Percentiles rank a stretch among this genome's conserved stretches.
Evolutionary conservation across 2,888 invertebrate genomes (phyloP).

Genomic region (Troglohyphantes excavatus): DNA sequence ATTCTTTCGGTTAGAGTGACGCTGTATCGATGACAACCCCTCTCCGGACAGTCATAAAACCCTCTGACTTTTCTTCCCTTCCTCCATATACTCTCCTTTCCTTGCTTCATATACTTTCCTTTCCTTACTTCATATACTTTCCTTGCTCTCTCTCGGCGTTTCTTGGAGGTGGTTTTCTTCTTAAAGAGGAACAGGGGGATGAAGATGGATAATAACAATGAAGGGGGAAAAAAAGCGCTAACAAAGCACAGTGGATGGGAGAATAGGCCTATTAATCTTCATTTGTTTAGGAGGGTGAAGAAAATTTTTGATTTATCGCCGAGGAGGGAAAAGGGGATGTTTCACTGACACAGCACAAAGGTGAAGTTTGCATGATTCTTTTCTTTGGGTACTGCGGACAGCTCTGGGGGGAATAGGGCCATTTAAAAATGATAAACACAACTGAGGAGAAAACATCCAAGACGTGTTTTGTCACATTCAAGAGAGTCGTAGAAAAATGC

Average conservation of each 20-base stretch:
- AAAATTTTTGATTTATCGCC: slow-evolving; percentile 33
- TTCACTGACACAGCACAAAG: not conserved
- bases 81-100: not conserved
- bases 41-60: slow-evolving; percentile 15
- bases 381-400: too few species aligned
- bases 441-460: too few species aligned
- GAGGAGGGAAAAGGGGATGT: not conserved
- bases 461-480: too few species aligned
- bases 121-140: too few species aligned
- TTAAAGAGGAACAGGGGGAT: not conserved
- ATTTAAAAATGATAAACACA: too few species aligned
- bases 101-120: not conserved
- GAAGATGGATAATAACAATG: not conserved
- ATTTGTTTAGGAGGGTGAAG: slow-evolving; percentile 8
- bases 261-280: slow-evolving; percentile 51
- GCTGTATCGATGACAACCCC: slow-evolving; percentile 24
- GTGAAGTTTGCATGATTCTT: not conserved
- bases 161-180: not conserved
- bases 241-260: not conserved
- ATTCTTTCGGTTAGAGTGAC: slow-evolving; percentile 31
- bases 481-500: too few species aligned
- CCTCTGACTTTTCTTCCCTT: not conserved
- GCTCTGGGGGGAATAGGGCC: too few species aligned
- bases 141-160: not conserved
- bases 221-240: slow-evolving; percentile 5